Conservation (phyloP, 2,797 vertebrate species). For the Alosa sapidissima region DNA sequence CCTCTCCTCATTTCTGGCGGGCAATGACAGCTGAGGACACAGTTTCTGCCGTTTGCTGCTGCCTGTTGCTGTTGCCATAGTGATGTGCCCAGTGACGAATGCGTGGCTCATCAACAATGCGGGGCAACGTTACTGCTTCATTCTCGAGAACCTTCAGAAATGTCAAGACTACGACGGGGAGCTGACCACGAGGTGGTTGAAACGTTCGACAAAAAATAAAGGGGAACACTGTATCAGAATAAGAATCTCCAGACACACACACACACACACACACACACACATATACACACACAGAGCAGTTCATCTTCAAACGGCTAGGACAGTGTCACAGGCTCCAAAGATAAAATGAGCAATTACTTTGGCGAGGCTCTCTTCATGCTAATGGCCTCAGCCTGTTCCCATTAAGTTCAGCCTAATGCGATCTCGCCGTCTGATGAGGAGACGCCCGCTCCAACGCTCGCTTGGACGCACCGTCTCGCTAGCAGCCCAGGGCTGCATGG, state of each 20-base stretch:
- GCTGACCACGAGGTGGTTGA: conserved; percentile 13
- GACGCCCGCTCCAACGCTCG: not conserved
- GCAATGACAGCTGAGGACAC: conserved; percentile 34
- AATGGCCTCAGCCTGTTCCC: conserved; percentile 30
- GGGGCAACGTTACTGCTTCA: conserved; percentile 12
- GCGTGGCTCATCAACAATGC: conserved; percentile 48
- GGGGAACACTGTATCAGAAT: not conserved
- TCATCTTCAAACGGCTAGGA: conserved; percentile 21
- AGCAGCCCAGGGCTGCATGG: not conserved
- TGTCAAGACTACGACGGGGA: conserved; percentile 11
- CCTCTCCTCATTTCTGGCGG: not conserved
- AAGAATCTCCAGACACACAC: not conserved
- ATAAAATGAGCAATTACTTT: conserved; percentile 42
- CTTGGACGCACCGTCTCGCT: not conserved
- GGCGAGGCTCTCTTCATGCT: conserved; percentile 28
- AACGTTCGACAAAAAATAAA: not conserved
- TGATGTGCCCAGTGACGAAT: conserved; percentile 47
- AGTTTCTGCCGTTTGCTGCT: conserved; percentile 21
- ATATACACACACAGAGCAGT: conserved; percentile 22
- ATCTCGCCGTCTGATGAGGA: conserved; percentile 24
- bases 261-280: not conserved
- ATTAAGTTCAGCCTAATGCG: conserved; percentile 39
- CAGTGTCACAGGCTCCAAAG: conserved; percentile 21
- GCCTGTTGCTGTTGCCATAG: conserved; percentile 52
- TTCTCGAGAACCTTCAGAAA: conserved; percentile 31